These are phyloP conservation scores for Dioctria rufipes DNA, from an alignment of 2,888 invertebrate genomes.

Conservation along the genomic window DNA sequence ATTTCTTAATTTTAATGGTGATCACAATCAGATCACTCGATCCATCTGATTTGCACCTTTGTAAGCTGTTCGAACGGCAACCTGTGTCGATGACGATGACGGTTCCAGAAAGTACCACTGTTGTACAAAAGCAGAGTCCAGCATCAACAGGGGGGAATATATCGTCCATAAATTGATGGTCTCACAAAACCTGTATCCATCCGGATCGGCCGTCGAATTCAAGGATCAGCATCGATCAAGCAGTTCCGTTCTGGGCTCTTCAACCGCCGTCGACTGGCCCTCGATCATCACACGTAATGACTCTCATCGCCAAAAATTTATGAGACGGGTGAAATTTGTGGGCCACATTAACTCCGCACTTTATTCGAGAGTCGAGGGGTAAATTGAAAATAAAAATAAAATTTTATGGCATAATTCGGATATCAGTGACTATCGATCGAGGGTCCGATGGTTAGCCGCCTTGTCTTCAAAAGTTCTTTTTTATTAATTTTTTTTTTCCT, in stretches of 20 bases:
- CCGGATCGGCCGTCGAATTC: background rate
- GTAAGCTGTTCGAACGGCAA: background rate
- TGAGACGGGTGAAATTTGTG: constrained; percentile 36
- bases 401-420: constrained; percentile 54
- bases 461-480: constrained; percentile 17
- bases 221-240: constrained; percentile 47
- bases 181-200: constrained; percentile 20
- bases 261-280: background rate
- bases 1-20: constrained; percentile 56
- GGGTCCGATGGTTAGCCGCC: constrained; percentile 4
- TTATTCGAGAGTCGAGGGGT: constrained; percentile 31
- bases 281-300: constrained; percentile 42
- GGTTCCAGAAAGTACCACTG: background rate
- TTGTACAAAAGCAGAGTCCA: background rate
- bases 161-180: constrained; percentile 24
- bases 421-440: constrained; percentile 44
- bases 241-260: constrained; percentile 10
- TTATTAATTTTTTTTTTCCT: background rate
- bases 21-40: constrained; percentile 52
- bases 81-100: background rate
- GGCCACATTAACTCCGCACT: constrained; percentile 23
- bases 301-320: constrained; percentile 41
- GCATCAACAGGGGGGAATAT: background rate
- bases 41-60: constrained; percentile 53
- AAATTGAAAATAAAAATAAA: constrained; percentile 59